Evolutionary conservation across 1,140 invertebrate species (phyloP).

Genomic region (Leguminivora glycinivorella): DNA sequence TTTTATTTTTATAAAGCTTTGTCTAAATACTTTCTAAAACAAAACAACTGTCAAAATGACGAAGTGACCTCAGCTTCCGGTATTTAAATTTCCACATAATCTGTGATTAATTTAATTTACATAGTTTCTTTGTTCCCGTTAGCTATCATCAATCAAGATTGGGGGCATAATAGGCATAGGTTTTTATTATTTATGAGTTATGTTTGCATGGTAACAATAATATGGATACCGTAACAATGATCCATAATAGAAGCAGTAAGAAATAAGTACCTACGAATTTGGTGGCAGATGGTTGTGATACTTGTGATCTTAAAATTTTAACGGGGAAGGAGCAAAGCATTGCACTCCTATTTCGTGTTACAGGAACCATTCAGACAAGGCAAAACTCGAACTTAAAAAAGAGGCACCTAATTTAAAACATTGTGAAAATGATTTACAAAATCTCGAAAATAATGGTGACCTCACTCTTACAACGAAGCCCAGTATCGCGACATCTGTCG

Average conservation of each 20-base stretch:
- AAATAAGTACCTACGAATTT: no score
- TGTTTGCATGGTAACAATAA: not conserved
- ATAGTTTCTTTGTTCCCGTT: conserved; percentile 33
- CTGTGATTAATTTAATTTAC: conserved; percentile 41
- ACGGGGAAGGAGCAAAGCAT: no score
- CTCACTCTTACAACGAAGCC: conserved; percentile 11
- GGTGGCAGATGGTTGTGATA: no score
- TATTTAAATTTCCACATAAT: conserved; percentile 22
- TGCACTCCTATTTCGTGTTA: no score
- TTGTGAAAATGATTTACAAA: not conserved
- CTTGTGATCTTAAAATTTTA: no score
- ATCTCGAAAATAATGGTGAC: not conserved
- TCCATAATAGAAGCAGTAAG: no score
- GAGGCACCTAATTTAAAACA: not conserved
- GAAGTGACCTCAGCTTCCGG: conserved; percentile 26
- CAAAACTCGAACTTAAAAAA: no score
- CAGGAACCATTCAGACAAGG: no score
- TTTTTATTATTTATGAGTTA: not conserved
- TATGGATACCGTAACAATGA: not conserved
- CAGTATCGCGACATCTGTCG: conserved; percentile 49
- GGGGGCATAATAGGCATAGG: not conserved
- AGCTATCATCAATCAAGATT: conserved; percentile 18
- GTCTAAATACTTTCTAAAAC: not conserved
- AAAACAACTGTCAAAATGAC: conserved; percentile 1
- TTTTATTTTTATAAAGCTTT: not conserved